Percentiles rank a stretch among this genome's conserved stretches.
Evolutionary conservation across 2,888 invertebrate species (phyloP).

Genomic region (Drosophila stalkeri): DNA sequence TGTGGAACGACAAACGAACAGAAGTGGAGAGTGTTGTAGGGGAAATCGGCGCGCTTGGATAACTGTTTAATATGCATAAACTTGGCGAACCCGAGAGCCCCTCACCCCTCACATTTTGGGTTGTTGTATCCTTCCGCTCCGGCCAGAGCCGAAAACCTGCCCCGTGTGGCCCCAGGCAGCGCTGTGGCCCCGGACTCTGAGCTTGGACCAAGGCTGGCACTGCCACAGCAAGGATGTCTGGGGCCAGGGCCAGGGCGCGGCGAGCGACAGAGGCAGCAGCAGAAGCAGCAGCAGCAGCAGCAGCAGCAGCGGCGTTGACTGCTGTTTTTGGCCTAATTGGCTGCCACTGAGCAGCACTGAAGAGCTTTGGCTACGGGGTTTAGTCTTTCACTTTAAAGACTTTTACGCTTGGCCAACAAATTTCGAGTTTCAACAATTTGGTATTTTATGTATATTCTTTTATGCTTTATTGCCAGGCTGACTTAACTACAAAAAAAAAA

Average conservation of each 20-base stretch:
- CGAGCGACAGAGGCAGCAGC: neutral
- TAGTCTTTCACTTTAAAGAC: constrained; percentile 37
- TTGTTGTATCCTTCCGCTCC: constrained; percentile 47
- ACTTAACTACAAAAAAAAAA: neutral
- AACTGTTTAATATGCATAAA: constrained; percentile 81
- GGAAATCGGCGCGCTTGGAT: constrained; percentile 53
- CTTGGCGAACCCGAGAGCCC: constrained; percentile 41
- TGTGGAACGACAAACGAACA: neutral
- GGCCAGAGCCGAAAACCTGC: constrained; percentile 33
- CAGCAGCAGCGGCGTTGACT: constrained; percentile 18
- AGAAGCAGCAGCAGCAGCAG: neutral
- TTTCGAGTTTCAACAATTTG: constrained; percentile 25
- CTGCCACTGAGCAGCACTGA: constrained; percentile 65
- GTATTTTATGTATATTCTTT: constrained; percentile 4
- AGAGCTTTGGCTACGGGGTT: constrained; percentile 53
- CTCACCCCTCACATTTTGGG: constrained; percentile 41
- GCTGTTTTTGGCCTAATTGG: constrained; percentile 72
- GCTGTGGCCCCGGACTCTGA: constrained; percentile 13
- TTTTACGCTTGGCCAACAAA: constrained; percentile 18
- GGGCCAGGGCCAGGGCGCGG: neutral
- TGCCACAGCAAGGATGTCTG: neutral
- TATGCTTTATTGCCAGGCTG: constrained; percentile 14
- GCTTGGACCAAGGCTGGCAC: constrained; percentile 6
- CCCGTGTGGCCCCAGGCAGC: constrained; percentile 41
- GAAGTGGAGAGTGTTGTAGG: neutral